Base-by-base conservation (phyloP, 1,140 invertebrate species). In the Ceratina australensis region DNA sequence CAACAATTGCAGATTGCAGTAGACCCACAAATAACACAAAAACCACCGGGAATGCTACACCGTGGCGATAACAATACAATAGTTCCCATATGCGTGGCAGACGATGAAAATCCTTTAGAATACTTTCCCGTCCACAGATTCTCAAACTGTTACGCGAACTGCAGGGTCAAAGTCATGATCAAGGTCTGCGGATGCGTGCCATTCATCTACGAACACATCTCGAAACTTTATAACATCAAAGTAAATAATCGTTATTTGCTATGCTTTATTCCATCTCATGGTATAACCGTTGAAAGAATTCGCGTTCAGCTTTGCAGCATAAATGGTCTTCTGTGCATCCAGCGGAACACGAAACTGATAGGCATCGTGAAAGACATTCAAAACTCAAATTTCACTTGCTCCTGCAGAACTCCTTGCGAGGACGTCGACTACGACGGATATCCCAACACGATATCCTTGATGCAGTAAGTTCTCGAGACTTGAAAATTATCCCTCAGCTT, bases 121-220 rank as follows among this genome's bases (percentile, higher is more conserved):
- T 85, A 78, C 12, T 83, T 85, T 12, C 72, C 76, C 26, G 2
- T 26, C 8, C 85, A 85, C 69, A 57, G 49, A 18, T 72, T 72
- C 24, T 42, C 60, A 2, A 85, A 85, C 16, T 85, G 84, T 56
- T 85, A 81, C 54, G 42, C 60, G 2, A 66, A 77, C 7, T 85
- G 84, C 20, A 56, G 59, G 10, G 24, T 85, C 18, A 15, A 20
- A 0, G 24, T 49, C 22, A 49, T 60, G 59, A 5, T 77, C 0
- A 0, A 49, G 0, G 0, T 12, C 7, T 85, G 84, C 50, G 80
- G 64, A 33, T 85, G 84, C 22, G 2, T 85, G 7, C 79, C 67
- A 10, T 71, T 26, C 42, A 75, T 72, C 28, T 85, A 64, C n/a
- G 16, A 42, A 3, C 54, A 84, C 4, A 16, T 84, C 49, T 52